These are phyloP conservation scores for Hylia prasina DNA, from an alignment of 2,113 vertebrate species.

Conservation along the genomic window DNA sequence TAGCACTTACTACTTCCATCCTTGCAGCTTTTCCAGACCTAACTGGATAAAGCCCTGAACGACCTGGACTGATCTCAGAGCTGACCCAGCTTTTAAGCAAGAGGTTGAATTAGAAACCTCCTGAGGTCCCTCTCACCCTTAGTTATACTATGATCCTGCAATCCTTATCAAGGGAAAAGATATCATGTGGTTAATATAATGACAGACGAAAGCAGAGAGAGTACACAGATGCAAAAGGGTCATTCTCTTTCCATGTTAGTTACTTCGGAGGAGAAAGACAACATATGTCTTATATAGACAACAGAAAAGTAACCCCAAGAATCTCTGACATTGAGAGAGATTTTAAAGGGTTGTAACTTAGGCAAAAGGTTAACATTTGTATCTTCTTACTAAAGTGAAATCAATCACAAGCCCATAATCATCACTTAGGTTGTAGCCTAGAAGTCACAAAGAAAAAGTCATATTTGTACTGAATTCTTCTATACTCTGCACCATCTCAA, in stretches of 20 bases:
- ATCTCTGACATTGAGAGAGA: background rate
- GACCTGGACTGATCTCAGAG: background rate
- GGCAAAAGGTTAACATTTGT: background rate
- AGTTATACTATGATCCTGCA: background rate
- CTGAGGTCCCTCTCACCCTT: background rate
- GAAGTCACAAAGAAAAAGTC: background rate
- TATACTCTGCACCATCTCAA: background rate
- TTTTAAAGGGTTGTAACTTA: background rate
- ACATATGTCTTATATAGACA: background rate
- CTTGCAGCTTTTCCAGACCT: background rate
- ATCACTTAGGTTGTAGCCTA: background rate
- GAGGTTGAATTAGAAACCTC: background rate
- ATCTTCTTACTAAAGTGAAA: background rate
- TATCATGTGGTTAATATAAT: background rate
- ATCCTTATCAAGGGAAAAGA: background rate
- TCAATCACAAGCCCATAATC: background rate
- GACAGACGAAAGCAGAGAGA: background rate
- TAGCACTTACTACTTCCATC: background rate
- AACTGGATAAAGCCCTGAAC: background rate
- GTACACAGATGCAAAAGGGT: background rate
- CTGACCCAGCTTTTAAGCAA: background rate
- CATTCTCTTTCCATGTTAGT: background rate
- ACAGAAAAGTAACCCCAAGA: background rate
- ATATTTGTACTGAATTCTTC: background rate
- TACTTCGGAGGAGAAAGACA: background rate